phyloP scores from a whole-genome alignment of 2,113 vertebrate genomes.

The Merops nubicus region DNA sequence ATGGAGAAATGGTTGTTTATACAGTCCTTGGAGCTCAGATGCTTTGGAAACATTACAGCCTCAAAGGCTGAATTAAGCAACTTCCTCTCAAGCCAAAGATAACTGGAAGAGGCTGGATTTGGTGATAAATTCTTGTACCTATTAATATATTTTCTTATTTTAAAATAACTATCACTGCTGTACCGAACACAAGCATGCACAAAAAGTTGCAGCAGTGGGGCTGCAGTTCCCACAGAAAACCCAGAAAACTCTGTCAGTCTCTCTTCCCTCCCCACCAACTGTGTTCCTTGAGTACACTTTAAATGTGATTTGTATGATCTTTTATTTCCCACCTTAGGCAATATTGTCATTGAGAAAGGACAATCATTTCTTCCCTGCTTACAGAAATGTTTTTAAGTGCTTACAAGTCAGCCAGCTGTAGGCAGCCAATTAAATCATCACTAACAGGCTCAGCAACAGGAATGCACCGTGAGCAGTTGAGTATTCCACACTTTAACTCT shows the following conservation, averaged over 20 bases:
- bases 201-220: neutral
- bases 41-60: neutral
- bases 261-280: neutral
- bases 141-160: conserved; percentile 44
- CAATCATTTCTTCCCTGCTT: conserved; percentile 31
- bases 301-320: neutral
- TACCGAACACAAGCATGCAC: neutral
- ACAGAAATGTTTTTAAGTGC: conserved; percentile 8
- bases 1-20: conserved; percentile 1
- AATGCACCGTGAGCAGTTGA: neutral
- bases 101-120: conserved; percentile 38
- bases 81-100: conserved; percentile 32
- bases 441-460: neutral
- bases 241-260: neutral
- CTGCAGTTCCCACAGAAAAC: neutral
- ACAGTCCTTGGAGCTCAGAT: neutral
- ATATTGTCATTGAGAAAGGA: neutral
- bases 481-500: neutral
- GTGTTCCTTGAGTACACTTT: neutral
- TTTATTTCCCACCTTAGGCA: neutral
- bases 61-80: neutral
- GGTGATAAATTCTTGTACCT: conserved; percentile 10
- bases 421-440: conserved; percentile 12
- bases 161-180: neutral
- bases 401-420: conserved; percentile 6